Base-by-base conservation (phyloP, 1,140 invertebrate species). In the Drosophila rufa region DNA sequence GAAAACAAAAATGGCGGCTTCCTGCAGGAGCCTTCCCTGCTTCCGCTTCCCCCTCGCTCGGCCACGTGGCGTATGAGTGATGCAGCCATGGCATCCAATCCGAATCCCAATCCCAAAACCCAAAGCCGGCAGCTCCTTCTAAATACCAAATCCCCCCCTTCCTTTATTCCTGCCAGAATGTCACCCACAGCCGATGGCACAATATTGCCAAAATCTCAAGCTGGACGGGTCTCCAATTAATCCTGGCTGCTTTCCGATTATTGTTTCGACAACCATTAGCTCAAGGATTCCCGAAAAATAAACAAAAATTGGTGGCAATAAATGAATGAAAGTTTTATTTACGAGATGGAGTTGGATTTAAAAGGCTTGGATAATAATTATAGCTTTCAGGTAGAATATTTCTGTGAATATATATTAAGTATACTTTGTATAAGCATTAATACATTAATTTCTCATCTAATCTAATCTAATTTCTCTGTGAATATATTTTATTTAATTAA, bases 1-100 rank as follows among this genome's bases (percentile, higher is more conserved):
- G 83, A 87, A 79, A 64, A 89, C 79, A 82, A 87, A 89, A 89
- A 87, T 89, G 84, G 84, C 84, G 74, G 73, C 79, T 84, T 77
- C 74, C 53, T 60, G 59, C 73, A 53, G 71, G 57, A 74, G 51
- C n/a, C 42, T 22, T 27, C 19, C 42, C 22, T 14, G 4, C 65
- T 17, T 36, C 15, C 45, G 25, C 25, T 14, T 15, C 11, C 43
- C 30, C 22, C 17, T 19, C 14, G 19, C 22, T 14, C 12, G 68
- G 43, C 68, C 65, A 71, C 69, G 45, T 40, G 68, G 70, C 70
- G 70, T 74, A 74, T 74, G 70, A 74, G 70, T 74, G 70, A 74
- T 74, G 70, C 70, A 25, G 30, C 30, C 17, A 22, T 33, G 36
- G 45, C 66, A 59, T 57, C 36, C 65, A 67, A 66, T 70, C 60